phyloP scores from a whole-genome alignment of 2,888 invertebrate species.

The Agrilus mali region DNA sequence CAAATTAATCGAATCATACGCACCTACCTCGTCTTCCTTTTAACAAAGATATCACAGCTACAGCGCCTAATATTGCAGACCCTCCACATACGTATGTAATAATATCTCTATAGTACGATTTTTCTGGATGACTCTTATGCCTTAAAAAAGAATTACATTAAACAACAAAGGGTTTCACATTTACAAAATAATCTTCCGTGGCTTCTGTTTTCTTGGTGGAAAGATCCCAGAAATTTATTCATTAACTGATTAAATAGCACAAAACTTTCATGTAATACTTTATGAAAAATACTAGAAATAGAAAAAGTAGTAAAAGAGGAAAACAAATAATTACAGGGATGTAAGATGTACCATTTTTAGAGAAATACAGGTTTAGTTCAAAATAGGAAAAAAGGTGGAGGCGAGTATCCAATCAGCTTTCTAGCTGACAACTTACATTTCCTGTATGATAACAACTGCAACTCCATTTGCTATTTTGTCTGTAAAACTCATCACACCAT shows the following conservation, averaged over 20 bases:
- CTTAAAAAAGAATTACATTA: constrained; percentile 22
- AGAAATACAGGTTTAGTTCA: too few species aligned
- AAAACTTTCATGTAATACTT: background rate
- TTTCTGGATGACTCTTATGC: constrained; percentile 30
- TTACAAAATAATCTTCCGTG: too few species aligned
- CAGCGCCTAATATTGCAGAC: constrained; percentile 37
- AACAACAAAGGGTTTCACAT: background rate
- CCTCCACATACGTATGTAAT: constrained; percentile 43
- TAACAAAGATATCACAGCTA: constrained; percentile 28
- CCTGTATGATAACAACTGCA: constrained; percentile 70
- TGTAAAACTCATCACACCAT: constrained; percentile 84
- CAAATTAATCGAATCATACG: background rate
- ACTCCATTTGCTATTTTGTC: constrained; percentile 85
- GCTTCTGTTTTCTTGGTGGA: too few species aligned
- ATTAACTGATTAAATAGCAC: background rate
- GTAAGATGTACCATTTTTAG: too few species aligned
- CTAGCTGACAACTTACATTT: constrained; percentile 50
- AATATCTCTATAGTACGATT: constrained; percentile 41
- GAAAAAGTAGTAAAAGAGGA: too few species aligned
- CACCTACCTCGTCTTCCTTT: constrained; percentile 19
- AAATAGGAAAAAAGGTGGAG: too few species aligned
- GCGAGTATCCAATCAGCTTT: too few species aligned
- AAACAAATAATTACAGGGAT: too few species aligned
- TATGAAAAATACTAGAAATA: too few species aligned
- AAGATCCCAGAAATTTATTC: background rate